Base-by-base conservation (phyloP, 1,140 invertebrate species). In the Brevipalpus yothersi region DNA sequence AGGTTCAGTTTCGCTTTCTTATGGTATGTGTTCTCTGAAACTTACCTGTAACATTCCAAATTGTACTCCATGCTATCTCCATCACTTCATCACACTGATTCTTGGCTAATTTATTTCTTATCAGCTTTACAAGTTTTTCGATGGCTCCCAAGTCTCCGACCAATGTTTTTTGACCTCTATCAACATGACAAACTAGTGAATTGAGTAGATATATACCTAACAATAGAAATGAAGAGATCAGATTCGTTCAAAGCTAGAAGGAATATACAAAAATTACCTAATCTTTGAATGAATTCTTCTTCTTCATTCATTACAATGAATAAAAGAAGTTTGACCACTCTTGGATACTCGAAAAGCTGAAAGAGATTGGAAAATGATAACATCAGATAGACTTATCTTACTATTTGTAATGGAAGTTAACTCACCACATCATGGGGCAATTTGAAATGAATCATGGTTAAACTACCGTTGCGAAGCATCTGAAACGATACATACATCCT, bases 61-160 rank as follows among this genome's bases (percentile, higher is more conserved):
- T 84, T 4, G 88, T 91, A 61, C 89, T 94, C 93, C 93, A 97
- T 8, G 90, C 86, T 15, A 93, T 86, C 74, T 96, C 91, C 72
- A 97, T 78, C 1, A 95, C 85, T 71, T 95, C 90, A 71, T 96
- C 92, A 71, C 88, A 94, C 19, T 82, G 70, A 45, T 76, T 73
- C 47, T 78, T 74, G 13, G 78, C 75, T 41, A 91, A 72, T 53
- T 86, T 77, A 65, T 83, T 80, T 59, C 80, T 76, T 55, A 93
- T 89, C 58, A 93, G 72, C 60, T 77, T 75, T 45, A 92, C 70
- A 87, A 94, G 91, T 72, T 80, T 86, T 81, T 88, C 71, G 15
- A 92, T 88, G 43, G 86, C 87, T 40, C 89, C 88, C 53, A 88
- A 71, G 69, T 86, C 80, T 31, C 92, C 92, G 17, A 96, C 77